Base-by-base conservation (phyloP, 1,140 invertebrate species). In the Oryzaephilus surinamensis region DNA sequence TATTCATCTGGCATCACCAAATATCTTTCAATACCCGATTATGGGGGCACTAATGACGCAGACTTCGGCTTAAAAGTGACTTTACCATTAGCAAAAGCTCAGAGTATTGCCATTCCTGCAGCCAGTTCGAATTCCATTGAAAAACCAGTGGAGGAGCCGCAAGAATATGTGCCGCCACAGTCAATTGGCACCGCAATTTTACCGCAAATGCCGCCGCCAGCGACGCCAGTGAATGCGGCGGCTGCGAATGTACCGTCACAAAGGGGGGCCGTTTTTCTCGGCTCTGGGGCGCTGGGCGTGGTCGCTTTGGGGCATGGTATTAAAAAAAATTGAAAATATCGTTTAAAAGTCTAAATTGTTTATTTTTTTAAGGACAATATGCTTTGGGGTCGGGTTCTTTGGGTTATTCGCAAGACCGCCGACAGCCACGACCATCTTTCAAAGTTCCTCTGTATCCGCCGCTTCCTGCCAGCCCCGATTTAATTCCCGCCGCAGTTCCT, bases 221-320 rank as follows among this genome's bases (percentile, higher is more conserved):
- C 53, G 0, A 45, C 41, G 11, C 53, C 53, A 0, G 51, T 55
- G 4, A 53, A 55, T 37, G 51, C 53, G 6, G 53, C 36, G 6
- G 53, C 51, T n/a, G 20, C 48, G 6, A 55, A 55, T 31, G 49
- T 55, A 4, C 53, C 51, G 6, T 12, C 37, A 1, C 41, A 39
- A 20, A 33, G 42, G 19, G 50, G 50, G 10, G 53, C 53, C 3
- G 48, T 51, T 12, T 55, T 51, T 32, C 38, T 55, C n/a, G 53
- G 53, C 16, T 55, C 53, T n/a, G 53, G 53, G 21, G 35, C 53
- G 1, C 11, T 55, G 13, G 53, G 53, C 15, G 53, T 55, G 10
- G 37, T 55, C 6, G 24, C 45, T 40, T 43, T 55, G 19, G 51
- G 53, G 31, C 51, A 52, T 32, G 53, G 51, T 45, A 21, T 30